Conservation (phyloP, 2,113 vertebrate species). For the Rissa tridactyla region DNA sequence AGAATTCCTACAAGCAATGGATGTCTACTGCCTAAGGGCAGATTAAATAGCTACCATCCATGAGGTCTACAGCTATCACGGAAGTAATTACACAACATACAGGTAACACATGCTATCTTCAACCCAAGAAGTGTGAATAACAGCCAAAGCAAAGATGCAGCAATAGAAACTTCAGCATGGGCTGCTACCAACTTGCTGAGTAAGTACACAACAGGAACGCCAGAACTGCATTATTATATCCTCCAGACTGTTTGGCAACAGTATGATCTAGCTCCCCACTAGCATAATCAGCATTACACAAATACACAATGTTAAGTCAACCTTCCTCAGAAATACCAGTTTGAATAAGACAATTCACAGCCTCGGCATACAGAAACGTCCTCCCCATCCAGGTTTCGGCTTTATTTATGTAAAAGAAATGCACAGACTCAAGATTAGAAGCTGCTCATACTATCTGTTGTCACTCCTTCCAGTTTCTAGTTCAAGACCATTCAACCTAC, state of each 20-base stretch:
- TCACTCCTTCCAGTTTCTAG: background rate
- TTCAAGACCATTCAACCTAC: background rate
- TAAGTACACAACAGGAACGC: background rate
- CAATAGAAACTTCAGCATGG: background rate
- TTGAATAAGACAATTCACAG: background rate
- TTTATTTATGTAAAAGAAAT: background rate
- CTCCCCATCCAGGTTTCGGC: background rate
- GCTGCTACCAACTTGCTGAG: background rate
- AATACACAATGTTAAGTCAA: background rate
- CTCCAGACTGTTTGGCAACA: background rate
- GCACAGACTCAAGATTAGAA: background rate
- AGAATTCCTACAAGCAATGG: background rate
- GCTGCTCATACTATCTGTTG: background rate
- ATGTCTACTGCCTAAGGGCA: background rate
- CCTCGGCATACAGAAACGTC: background rate
- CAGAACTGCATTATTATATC: background rate
- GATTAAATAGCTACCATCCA: background rate
- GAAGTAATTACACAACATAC: background rate
- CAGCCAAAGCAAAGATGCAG: background rate
- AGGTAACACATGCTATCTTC: background rate
- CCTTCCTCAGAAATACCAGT: background rate
- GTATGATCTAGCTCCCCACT: background rate
- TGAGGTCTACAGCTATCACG: background rate
- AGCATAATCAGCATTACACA: background rate
- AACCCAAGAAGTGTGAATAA: background rate